Percentiles rank a stretch among this genome's conserved stretches.
These are phyloP conservation scores for Metallyticus violacea DNA, from an alignment of 2,888 invertebrate genomes.

Conservation along the genomic window DNA sequence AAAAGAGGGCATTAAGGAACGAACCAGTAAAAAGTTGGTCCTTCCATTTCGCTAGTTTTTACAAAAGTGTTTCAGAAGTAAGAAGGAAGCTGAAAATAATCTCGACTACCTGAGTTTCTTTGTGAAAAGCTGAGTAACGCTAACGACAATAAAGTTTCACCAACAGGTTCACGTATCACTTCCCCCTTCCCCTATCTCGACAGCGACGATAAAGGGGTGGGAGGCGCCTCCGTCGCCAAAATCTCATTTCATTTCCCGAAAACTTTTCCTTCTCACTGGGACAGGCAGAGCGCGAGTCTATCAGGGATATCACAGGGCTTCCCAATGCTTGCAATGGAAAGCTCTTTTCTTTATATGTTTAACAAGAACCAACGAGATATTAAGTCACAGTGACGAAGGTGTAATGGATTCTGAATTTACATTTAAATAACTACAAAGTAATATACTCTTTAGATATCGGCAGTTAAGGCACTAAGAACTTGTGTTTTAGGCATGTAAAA, in stretches of 20 bases:
- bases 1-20: not conserved
- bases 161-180: slow-evolving; percentile 8
- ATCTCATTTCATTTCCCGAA: slow-evolving; percentile 15
- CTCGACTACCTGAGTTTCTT: not conserved
- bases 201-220: not conserved
- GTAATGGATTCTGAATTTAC: too few species aligned
- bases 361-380: not conserved
- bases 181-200: not conserved
- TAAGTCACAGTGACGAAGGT: too few species aligned
- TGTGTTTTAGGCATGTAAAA: too few species aligned
- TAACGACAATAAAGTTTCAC: slow-evolving; percentile 11
- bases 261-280: slow-evolving; percentile 1
- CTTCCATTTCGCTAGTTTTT: not conserved
- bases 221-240: not conserved
- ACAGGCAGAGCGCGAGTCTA: not conserved
- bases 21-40: not conserved
- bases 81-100: not conserved
- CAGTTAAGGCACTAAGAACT: too few species aligned
- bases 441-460: too few species aligned
- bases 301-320: not conserved
- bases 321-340: not conserved
- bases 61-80: not conserved
- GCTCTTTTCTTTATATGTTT: not conserved
- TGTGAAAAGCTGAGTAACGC: not conserved
- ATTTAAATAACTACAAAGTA: too few species aligned